Base-by-base conservation (phyloP, 2,888 invertebrate species). In the Erebia palarica region DNA sequence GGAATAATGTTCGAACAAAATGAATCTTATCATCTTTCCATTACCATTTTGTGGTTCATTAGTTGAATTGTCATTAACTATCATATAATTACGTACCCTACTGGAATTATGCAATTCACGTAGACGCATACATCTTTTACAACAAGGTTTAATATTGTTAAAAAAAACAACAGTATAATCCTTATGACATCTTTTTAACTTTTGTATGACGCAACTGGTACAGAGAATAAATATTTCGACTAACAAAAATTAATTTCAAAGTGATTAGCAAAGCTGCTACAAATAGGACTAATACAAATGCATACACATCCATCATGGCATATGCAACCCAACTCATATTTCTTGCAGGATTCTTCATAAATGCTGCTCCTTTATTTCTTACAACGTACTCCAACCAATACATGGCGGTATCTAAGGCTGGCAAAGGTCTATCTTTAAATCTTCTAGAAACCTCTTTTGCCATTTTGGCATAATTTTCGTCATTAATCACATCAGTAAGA, bases 351-450 rank as follows among this genome's bases (percentile, higher is more conserved):
- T 90, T 93, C 72, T 93, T 94, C 77, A 94, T 89, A 71, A 89
- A 93, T 1, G 83, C 78, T 0, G 94, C 94, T 16, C 94, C 95
- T 68, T 92, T 92, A 80, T 95, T 86, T 61, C 94, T 88, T 1
- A 95, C 84, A 0, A 95, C 91, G 78, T 95, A 94, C 75, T 95
- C 94, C 11, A 94, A 87, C 95, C 95, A 94, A 78, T 84, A 95
- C 72, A 94, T 83, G 0, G 94, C 94, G 1, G 90, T 92, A 67
- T 94, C 90, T 53, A 91, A 81, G 0, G 94, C 88, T 27, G 81
- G 86, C 83, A 94, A 79, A 0, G 94, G 94, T 64, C 94, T 90
- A 80, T 95, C 94, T 75, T 89, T 92, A 77, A 94, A 95, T 47
- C 93, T 84, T 11, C 76, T 75, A 0, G 94, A 93, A 36, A 94